Evolutionary conservation across 2,797 vertebrate species (phyloP).

Genomic region (Myotis findleyi): DNA sequence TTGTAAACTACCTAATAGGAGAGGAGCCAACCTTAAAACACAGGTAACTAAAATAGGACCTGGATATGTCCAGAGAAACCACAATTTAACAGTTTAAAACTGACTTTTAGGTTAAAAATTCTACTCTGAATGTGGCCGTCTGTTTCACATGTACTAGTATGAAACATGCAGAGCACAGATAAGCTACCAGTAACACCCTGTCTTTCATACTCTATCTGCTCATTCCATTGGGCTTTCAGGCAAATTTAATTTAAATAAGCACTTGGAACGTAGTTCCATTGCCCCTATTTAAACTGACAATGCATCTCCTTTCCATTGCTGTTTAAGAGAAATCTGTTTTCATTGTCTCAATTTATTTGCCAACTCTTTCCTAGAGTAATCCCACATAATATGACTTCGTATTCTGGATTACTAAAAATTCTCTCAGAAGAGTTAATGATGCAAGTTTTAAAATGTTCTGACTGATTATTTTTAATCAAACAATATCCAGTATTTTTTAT

Average conservation of each 20-base stretch:
- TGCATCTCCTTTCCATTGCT: neutral
- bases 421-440: neutral
- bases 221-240: neutral
- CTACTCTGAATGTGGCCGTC: rapidly evolving
- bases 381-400: neutral
- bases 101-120: neutral
- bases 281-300: neutral
- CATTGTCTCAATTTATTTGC: neutral
- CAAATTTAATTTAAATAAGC: neutral
- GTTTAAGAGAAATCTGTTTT: neutral
- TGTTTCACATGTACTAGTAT: neutral
- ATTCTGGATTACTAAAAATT: neutral
- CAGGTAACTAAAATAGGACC: neutral
- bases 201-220: rapidly evolving
- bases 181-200: rapidly evolving
- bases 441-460: neutral
- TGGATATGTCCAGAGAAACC: neutral
- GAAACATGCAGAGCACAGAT: neutral
- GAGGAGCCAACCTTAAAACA: neutral
- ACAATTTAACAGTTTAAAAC: neutral
- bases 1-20: neutral
- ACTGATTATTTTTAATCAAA: neutral
- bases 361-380: neutral
- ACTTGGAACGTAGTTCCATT: neutral
- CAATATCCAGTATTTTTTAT: neutral